phyloP scores from a whole-genome alignment of 2,888 invertebrate genomes.

The Chaitophorus viminalis region DNA sequence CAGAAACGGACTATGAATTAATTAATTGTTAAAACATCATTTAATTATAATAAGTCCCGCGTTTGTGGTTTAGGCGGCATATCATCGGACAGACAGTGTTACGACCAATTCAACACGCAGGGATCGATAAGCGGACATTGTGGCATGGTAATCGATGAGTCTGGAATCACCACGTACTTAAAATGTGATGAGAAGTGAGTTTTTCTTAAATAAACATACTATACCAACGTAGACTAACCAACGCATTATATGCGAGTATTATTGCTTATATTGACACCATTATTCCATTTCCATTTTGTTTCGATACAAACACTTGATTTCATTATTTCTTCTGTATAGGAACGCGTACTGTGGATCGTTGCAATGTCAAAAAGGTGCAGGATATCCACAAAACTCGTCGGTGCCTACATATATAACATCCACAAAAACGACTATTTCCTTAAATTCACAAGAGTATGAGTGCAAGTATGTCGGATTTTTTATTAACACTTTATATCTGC shows the following conservation, averaged over 20 bases:
- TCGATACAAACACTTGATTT: neutral
- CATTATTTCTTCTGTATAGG: constrained; percentile 69
- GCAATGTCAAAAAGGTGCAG: constrained; percentile 90
- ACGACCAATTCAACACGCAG: constrained; percentile 93
- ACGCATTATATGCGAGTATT: neutral
- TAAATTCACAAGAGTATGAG: constrained; percentile 88
- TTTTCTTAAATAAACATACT: constrained; percentile 6
- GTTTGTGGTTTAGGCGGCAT: constrained; percentile 71
- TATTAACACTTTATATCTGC: neutral
- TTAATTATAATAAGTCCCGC: neutral
- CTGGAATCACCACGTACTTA: constrained; percentile 71
- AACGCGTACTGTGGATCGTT: constrained; percentile 94
- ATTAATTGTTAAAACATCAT: constrained; percentile 14
- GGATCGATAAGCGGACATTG: constrained; percentile 97
- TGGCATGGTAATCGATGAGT: constrained; percentile 77
- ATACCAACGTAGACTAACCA: too few species aligned
- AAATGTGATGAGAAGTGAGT: constrained; percentile 89
- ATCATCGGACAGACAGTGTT: constrained; percentile 88
- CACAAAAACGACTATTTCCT: constrained; percentile 89
- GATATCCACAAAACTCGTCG: constrained; percentile 81
- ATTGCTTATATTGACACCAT: neutral
- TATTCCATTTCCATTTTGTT: neutral
- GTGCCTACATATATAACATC: constrained; percentile 86
- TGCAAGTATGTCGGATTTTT: constrained; percentile 86
- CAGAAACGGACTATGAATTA: neutral